Evolutionary conservation across 1,140 invertebrate genomes (phyloP).

Genomic region (Orchestia grillus): DNA sequence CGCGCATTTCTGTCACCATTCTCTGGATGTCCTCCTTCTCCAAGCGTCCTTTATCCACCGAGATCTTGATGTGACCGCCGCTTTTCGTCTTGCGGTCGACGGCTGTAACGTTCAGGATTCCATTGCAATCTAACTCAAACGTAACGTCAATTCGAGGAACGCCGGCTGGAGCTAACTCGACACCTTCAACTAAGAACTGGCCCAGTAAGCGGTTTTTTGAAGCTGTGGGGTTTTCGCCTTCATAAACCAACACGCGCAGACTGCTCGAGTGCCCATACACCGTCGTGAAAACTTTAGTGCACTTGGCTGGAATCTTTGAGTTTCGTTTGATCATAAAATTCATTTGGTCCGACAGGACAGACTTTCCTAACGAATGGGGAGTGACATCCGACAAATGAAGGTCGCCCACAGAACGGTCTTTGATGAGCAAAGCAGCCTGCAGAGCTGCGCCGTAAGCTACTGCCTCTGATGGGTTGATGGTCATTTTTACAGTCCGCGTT

Average conservation of each 20-base stretch:
- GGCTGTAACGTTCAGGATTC: not conserved
- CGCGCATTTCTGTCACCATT: not conserved
- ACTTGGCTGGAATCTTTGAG: not conserved
- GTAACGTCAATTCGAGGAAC: conserved; percentile 5
- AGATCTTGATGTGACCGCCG: not conserved
- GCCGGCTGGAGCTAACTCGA: not conserved
- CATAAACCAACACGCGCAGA: not conserved
- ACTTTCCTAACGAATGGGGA: not conserved
- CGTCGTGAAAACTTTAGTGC: not conserved
- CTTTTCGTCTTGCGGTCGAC: not conserved
- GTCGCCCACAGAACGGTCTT: not conserved
- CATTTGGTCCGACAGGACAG: not conserved
- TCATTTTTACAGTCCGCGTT: conserved; percentile 79
- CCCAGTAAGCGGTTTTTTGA: not conserved
- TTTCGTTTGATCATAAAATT: conserved; percentile 89
- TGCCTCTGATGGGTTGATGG: conserved; percentile 63
- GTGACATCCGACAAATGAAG: not conserved
- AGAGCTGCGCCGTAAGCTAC: conserved; percentile 17
- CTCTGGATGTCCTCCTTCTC: not conserved
- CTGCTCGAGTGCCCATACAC: not conserved
- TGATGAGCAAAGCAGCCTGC: not conserved
- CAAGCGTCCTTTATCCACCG: not conserved
- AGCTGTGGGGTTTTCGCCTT: not conserved
- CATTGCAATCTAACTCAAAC: not conserved
- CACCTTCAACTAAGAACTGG: not conserved